Percentiles rank a stretch among this genome's conserved stretches.
Evolutionary conservation across 2,113 vertebrate genomes (phyloP).

Genomic region (Oostethus manadensis): DNA sequence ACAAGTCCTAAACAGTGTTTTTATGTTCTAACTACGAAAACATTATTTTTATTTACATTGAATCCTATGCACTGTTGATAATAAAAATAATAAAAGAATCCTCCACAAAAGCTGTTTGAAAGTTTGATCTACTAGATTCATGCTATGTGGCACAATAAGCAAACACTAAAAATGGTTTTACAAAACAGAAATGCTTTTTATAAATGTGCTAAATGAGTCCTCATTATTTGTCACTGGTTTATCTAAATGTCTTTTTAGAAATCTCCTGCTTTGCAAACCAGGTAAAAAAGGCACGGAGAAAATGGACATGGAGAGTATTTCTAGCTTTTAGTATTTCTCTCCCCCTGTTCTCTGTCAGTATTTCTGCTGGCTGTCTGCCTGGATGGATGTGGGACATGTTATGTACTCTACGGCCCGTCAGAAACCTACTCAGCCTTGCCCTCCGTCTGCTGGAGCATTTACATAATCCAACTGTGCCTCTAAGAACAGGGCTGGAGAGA

Average conservation of each 20-base stretch:
- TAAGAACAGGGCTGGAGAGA: constrained; percentile 58
- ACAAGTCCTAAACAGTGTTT: too few relatives aligned
- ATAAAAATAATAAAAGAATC: too few relatives aligned
- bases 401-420: constrained; percentile 78
- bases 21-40: too few relatives aligned
- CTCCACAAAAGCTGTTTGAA: too few relatives aligned
- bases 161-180: background rate
- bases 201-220: constrained; percentile 18
- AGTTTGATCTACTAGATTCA: too few relatives aligned
- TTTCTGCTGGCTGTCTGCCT: constrained; percentile 64
- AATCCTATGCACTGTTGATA: too few relatives aligned
- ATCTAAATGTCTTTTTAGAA: constrained; percentile 31
- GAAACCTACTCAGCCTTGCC: constrained; percentile 79
- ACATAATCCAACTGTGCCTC: constrained; percentile 73
- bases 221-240: constrained; percentile 7
- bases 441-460: constrained; percentile 75
- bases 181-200: background rate
- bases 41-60: too few relatives aligned
- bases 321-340: constrained; percentile 45
- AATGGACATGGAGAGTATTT: constrained; percentile 1
- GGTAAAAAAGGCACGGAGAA: constrained; percentile 20
- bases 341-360: constrained; percentile 66
- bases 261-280: constrained; percentile 34
- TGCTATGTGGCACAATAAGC: too few relatives aligned
- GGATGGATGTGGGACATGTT: constrained; percentile 74